Evolutionary conservation across 2,888 invertebrate genomes (phyloP).

Genomic region (Lasioglossum zephyrum): DNA sequence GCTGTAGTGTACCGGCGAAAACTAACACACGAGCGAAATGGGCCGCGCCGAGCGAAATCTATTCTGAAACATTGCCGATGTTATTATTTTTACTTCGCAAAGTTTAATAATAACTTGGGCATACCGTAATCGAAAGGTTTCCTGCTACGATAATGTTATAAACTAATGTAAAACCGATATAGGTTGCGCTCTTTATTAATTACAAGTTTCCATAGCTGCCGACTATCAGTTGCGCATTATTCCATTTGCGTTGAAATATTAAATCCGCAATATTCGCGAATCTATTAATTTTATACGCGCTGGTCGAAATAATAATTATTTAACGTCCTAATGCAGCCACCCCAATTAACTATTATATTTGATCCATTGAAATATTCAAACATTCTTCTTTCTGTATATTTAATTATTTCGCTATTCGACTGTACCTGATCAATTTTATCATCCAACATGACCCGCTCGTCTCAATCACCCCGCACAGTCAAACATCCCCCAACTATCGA

Average conservation of each 20-base stretch:
- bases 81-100: not conserved
- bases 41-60: not conserved
- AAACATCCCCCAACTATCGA: not conserved
- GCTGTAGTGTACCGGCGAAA: not conserved
- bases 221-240: not conserved
- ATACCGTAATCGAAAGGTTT: not conserved
- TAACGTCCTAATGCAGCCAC: not conserved
- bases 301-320: not conserved
- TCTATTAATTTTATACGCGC: not conserved
- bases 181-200: not conserved
- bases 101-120: not conserved
- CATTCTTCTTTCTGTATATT: no score
- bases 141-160: not conserved
- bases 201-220: not conserved
- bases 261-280: not conserved
- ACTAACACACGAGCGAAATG: conserved; percentile 2
- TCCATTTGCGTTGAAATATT: not conserved
- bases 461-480: not conserved
- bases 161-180: not conserved
- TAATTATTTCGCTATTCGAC: not conserved
- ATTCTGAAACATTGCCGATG: not conserved
- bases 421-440: not conserved
- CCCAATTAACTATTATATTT: not conserved
- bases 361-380: no score
- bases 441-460: not conserved